Base-by-base conservation (phyloP, 2,113 vertebrate species). In the Serinus canaria region DNA sequence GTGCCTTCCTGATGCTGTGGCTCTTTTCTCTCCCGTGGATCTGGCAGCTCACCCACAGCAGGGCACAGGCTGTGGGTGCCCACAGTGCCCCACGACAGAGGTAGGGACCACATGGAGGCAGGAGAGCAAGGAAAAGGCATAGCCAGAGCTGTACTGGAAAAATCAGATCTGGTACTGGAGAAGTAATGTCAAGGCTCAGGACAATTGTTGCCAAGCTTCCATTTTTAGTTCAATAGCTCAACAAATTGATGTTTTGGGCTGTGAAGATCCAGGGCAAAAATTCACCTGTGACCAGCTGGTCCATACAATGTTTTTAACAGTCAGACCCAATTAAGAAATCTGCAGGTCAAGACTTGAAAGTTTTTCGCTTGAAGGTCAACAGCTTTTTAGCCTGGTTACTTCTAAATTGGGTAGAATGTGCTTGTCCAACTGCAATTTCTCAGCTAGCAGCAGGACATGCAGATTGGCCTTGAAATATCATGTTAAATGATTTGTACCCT, bases 1-100 rank as follows among this genome's bases (percentile, higher is more conserved):
- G 27, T 9, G 14, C 59, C 56, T 28, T 50, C 28, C 7, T 0
- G 0, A 7, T 11, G 31, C 67, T 13, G 28, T 0, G 0, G 35
- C 25, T 92, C 25, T 50, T 28, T 25, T 33, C 53, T 72, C 23
- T 35, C 27, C 47, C 15, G 9, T 1, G 50, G 50, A 0, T 12
- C 69, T 52, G 49, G 49, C 20, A 64, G 37, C 9, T 66, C 28
- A 44, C 11, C 14, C 55, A 13, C 0, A 5, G 30, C 3, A 66
- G 60, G 30, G 39, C 14, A 20, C 7, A 31, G 35, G 49, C 47
- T 72, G 25, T 6, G 33, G 10, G 22, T 20, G 35, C 22, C 58
- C 2, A 0, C 73, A 68, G 73, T 17, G 23, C 5, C 49, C 20
- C 1, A 1, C 0, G 13, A 80, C 27, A 70, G 22, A 53, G 1